A percentile compares a stretch with the other conserved stretches of the same genome.
These are phyloP conservation scores for Dermolepida albohirtum DNA, from an alignment of 2,888 invertebrate genomes.

Conservation along the genomic window DNA sequence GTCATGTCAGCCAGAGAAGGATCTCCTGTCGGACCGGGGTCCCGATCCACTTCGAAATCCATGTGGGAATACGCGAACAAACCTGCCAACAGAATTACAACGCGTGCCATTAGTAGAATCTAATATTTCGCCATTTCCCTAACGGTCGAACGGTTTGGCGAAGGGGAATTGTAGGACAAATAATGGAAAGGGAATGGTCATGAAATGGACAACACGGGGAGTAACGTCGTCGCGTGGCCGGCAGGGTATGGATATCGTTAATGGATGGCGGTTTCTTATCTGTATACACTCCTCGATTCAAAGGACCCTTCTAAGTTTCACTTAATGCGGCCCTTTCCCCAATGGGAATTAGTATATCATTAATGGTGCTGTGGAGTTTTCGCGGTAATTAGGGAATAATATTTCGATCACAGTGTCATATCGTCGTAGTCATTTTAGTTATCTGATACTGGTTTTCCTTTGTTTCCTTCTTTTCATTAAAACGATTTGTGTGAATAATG, in stretches of 20 bases:
- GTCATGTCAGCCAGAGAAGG: conserved; percentile 84
- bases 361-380: background rate
- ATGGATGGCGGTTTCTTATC: conserved; percentile 6
- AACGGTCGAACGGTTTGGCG: no score
- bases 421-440: no score
- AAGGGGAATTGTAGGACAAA: conserved; percentile 5
- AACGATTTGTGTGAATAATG: no score
- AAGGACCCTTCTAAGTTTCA: conserved; percentile 15
- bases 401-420: no score
- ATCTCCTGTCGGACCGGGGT: conserved; percentile 75
- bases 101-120: conserved; percentile 27
- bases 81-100: conserved; percentile 65
- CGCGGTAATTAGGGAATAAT: no score
- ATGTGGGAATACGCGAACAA: conserved; percentile 83
- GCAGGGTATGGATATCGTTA: conserved; percentile 1
- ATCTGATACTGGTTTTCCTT: no score
- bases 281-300: background rate
- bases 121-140: conserved; percentile 11
- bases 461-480: no score
- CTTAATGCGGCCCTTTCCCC: background rate
- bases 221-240: background rate
- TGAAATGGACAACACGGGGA: no score
- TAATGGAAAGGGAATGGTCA: background rate
- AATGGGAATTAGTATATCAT: no score
- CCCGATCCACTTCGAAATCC: conserved; percentile 82